phyloP scores from a whole-genome alignment of 1,140 invertebrate genomes.

The Tenebrio molitor region DNA sequence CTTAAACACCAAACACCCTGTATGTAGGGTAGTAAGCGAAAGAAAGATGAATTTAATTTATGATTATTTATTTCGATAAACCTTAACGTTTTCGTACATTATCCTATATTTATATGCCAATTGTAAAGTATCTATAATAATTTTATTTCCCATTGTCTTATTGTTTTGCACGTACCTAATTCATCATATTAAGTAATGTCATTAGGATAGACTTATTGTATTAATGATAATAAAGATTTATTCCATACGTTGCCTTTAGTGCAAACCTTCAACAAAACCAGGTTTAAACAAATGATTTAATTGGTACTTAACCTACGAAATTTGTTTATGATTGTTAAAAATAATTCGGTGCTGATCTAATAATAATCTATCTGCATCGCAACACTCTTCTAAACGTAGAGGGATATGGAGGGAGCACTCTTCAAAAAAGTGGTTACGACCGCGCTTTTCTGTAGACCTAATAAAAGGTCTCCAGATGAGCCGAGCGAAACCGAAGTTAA shows the following conservation, averaged over 20 bases:
- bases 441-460: too few relatives aligned
- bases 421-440: too few relatives aligned
- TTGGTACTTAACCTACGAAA: constrained; percentile 22
- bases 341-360: constrained; percentile 37
- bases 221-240: constrained; percentile 41
- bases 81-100: constrained; percentile 38
- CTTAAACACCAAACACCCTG: too few relatives aligned
- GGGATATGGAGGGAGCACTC: too few relatives aligned
- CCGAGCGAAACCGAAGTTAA: too few relatives aligned
- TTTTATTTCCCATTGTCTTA: constrained; percentile 40
- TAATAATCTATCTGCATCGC: constrained; percentile 20
- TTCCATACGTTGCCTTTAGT: constrained; percentile 9
- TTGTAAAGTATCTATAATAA: constrained; percentile 13
- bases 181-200: constrained; percentile 47
- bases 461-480: too few relatives aligned
- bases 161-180: constrained; percentile 44
- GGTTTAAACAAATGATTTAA: constrained; percentile 7
- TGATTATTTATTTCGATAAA: constrained; percentile 42
- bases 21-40: constrained; percentile 14
- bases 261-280: constrained; percentile 17
- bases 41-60: constrained; percentile 30
- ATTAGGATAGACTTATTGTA: constrained; percentile 52
- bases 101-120: constrained; percentile 45
- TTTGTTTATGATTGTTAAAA: constrained; percentile 27
- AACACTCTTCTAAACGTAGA: too few relatives aligned